Conservation (phyloP, 2,797 vertebrate genomes). For the Glyptemys insculpta region DNA sequence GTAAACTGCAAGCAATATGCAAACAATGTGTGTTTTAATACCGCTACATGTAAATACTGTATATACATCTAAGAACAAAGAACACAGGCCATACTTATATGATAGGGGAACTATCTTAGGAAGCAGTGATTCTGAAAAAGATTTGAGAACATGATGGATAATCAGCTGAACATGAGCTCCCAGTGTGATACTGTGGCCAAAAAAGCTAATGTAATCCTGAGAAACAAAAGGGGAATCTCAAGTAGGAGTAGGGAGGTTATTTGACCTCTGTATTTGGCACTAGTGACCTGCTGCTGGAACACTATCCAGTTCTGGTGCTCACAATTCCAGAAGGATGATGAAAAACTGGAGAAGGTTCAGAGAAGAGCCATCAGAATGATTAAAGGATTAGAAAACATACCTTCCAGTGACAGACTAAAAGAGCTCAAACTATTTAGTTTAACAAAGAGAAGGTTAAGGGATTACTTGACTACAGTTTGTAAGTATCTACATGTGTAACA, state of each 20-base stretch:
- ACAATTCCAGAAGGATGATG: neutral
- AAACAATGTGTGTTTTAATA: neutral
- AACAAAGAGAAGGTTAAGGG: neutral
- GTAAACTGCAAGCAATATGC: neutral
- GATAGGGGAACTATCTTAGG: neutral
- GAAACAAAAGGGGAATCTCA: neutral
- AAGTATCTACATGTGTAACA: neutral
- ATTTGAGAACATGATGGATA: neutral
- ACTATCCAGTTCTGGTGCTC: neutral
- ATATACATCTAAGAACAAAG: neutral
- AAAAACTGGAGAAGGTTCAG: neutral
- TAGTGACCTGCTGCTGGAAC: neutral
- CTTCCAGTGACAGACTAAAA: neutral
- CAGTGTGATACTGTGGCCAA: neutral
- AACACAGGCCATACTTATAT: neutral
- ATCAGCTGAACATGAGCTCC: neutral
- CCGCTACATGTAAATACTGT: neutral
- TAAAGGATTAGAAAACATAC: neutral
- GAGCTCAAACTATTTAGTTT: neutral
- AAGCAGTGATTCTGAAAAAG: neutral
- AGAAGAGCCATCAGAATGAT: neutral
- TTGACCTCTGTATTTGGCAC: neutral
- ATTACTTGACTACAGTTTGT: neutral
- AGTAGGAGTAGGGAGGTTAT: neutral
- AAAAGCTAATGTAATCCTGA: neutral